phyloP scores from a whole-genome alignment of 2,797 vertebrate species.

The Coregonus sp. region DNA sequence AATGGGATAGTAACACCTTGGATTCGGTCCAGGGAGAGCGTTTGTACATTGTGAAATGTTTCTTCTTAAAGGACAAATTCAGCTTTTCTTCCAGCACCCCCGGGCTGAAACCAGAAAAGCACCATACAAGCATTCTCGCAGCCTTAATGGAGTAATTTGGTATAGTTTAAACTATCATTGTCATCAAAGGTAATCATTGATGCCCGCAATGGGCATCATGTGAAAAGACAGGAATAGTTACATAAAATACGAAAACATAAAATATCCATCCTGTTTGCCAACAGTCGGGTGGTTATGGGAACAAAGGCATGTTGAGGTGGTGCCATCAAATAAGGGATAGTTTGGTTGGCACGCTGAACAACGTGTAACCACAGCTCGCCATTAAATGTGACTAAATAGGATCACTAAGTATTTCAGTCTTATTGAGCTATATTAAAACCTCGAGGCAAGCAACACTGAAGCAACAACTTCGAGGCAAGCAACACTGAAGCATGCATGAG shows the following conservation, averaged over 20 bases:
- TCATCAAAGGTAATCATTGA: not conserved
- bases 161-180: constrained; percentile 3
- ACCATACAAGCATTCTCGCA: not conserved
- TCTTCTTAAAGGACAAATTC: not conserved
- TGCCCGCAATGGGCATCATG: not conserved
- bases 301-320: not conserved
- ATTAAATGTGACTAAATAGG: not conserved
- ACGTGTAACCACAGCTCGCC: not conserved
- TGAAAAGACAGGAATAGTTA: constrained; percentile 1
- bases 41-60: not conserved
- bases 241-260: constrained; percentile 2
- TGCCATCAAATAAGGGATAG: not conserved
- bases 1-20: not conserved
- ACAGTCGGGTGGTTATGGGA: not conserved
- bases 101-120: not conserved
- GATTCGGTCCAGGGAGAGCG: not conserved
- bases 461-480: too few relatives aligned
- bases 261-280: not conserved
- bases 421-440: not conserved
- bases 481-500: too few relatives aligned
- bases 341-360: not conserved
- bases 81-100: not conserved
- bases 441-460: too few relatives aligned
- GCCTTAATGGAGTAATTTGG: not conserved
- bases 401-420: not conserved